Conservation (phyloP, 2,797 vertebrate species). For the Margarornis squamiger region DNA sequence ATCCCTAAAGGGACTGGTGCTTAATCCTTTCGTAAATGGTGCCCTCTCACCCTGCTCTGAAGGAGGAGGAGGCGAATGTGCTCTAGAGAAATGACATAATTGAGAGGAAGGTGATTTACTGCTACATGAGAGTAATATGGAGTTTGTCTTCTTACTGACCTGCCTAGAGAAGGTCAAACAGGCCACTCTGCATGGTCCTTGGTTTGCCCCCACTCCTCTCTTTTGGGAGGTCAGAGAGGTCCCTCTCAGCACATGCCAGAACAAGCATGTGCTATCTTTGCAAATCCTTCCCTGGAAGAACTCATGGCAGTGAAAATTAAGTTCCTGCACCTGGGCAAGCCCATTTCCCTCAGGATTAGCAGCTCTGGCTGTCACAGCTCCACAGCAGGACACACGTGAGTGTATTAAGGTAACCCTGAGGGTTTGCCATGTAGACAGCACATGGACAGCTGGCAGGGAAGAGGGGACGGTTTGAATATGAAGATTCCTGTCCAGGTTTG, state of each 20-base stretch:
- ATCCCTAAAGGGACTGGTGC: constrained; percentile 4
- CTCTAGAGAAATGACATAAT: background rate
- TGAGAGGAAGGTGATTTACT: background rate
- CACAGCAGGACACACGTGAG: background rate
- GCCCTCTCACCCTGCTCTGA: constrained; percentile 9
- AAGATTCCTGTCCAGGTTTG: background rate
- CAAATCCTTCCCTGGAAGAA: background rate
- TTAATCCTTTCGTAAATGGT: background rate
- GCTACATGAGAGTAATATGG: background rate
- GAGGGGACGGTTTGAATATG: background rate
- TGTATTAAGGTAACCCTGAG: background rate
- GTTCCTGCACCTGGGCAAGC: background rate
- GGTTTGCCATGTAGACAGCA: background rate
- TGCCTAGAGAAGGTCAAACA: background rate
- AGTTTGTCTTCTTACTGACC: background rate
- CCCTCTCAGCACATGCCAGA: background rate
- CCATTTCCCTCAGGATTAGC: background rate
- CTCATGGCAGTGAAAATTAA: background rate
- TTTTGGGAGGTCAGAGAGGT: background rate
- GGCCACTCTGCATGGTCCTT: background rate
- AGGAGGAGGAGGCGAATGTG: background rate
- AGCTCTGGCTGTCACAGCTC: background rate
- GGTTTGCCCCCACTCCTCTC: background rate
- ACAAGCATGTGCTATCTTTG: background rate
- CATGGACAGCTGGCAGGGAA: background rate